A percentile compares a stretch with the other conserved stretches of the same genome.
phyloP scores from a whole-genome alignment of 2,113 vertebrate genomes.

The Nothobranchius furzeri region DNA sequence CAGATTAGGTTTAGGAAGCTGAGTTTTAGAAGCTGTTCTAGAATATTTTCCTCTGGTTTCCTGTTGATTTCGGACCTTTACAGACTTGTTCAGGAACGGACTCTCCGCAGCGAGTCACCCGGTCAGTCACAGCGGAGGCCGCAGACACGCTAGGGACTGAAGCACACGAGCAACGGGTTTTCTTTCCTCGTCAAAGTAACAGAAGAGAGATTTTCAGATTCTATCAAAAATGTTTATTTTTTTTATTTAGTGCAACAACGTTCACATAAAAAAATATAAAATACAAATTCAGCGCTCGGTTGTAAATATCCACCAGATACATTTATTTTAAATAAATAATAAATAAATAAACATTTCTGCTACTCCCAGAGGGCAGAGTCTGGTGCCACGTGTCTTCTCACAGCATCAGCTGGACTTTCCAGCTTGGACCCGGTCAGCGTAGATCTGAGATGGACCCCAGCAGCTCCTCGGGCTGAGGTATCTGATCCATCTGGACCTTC shows the following conservation, averaged over 20 bases:
- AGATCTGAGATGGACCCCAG: slow-evolving; percentile 14
- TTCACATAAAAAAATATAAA: slow-evolving; percentile 16
- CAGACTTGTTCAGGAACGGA: too few relatives aligned
- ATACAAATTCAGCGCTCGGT: slow-evolving; percentile 14
- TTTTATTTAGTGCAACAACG: slow-evolving; percentile 36
- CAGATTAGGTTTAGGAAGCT: too few relatives aligned
- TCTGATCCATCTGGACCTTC: slow-evolving; percentile 22
- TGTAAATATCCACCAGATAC: slow-evolving; percentile 34
- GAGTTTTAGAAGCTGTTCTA: too few relatives aligned
- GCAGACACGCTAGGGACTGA: too few relatives aligned
- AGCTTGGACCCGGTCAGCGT: neutral
- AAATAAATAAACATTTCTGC: slow-evolving; percentile 65
- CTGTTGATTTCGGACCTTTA: too few relatives aligned
- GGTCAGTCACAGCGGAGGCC: too few relatives aligned
- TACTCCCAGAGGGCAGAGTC: slow-evolving; percentile 6
- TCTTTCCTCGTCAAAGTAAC: too few relatives aligned
- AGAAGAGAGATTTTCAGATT: too few relatives aligned
- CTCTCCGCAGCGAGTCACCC: too few relatives aligned
- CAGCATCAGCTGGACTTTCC: slow-evolving; percentile 20
- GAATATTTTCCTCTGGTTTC: too few relatives aligned
- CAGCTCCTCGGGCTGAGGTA: slow-evolving; percentile 24
- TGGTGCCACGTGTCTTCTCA: slow-evolving; percentile 10
- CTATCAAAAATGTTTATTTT: slow-evolving; percentile 3
- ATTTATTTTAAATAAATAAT: slow-evolving; percentile 51
- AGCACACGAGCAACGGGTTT: too few relatives aligned